Evolutionary conservation across 2,888 invertebrate species (phyloP), one percentile per base, ranked within the genome.

Genomic region (Galerucella calmariensis): DNA sequence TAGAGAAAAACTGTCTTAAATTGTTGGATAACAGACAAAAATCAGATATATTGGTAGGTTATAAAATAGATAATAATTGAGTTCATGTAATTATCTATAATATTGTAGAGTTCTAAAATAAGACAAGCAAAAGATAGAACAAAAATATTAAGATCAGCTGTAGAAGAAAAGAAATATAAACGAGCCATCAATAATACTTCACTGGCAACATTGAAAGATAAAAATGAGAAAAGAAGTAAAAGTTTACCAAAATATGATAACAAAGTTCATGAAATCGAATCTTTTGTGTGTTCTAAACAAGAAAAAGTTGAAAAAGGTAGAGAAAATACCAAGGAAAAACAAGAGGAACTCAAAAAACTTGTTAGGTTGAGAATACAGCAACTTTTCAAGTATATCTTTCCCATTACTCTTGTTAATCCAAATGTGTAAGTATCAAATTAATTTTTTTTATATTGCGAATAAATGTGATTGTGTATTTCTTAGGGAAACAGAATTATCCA

Each of bases 331-430:
- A 85, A 87, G 58, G 87, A 87, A 41, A 88, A 90, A 74, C 88
- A 90, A 76, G 88, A 89, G 27, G 88, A 90, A 78, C 85, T 93
- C 41, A 93, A 92, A 81, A 88, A 88, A 79, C 86, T 90, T 24
- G 90, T 91, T 8, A 88, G 90, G 74, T 86, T 87, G 65, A 89
- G 91, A 79, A 90, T 92, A 59, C 88, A 91, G 74, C 91, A 93
- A 83, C 87, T 94, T 69, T 90, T 92, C 58, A 88, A 91, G 73
- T 92, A 91, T 81, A 92, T 94, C 82, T 94, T 94, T 87, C 93
- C 94, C 8, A 91, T 94, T 76, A 86, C 87, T 24, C 87, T 88
- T 83, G 88, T 90, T 74, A 88, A 89, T 81, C 88, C 89, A 58
- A 86, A 86, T 84, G 87, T 88, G 90, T 90, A 87, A 84, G 82